Evolutionary conservation across 1,140 invertebrate species (phyloP), one percentile per base, ranked within the genome.

Genomic region (Zaprionus ghesquierei): DNA sequence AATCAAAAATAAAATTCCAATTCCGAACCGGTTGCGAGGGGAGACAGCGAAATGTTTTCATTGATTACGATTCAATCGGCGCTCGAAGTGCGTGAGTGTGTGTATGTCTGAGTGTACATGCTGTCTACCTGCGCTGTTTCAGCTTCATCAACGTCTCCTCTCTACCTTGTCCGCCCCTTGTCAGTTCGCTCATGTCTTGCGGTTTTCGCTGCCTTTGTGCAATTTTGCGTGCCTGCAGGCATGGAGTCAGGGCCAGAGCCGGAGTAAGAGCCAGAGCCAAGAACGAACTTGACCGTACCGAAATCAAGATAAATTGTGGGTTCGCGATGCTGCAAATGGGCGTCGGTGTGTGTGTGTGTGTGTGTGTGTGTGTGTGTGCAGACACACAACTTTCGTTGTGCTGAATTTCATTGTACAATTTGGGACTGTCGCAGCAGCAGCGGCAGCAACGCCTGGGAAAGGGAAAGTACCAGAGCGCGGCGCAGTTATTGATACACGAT

Each of bases 351-450:
- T 8, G 13, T 72, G 62, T 58, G 50, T 50, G 18, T 51, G 44
- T 56, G 60, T 20, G 35, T 51, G 62, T 75, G 35, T 69, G 65
- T 69, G 58, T 60, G 22, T 71, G 60, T 66, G 61, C 46, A 66
- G 63, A 55, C 64, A 13, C 33, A 46, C 82, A 87, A 87, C 82
- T 87, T 87, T 87, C 82, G 82, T 87, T 87, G 82, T 87, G 82
- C 82, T 66, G 82, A 82, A 87, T 87, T 87, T 86, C 71, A 87
- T 87, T 81, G 81, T 85, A 85, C 61, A 80, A 77, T 85, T 86
- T 86, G 62, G 56, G 38, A 44, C 33, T 44, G 62, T 63, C 66
- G 27, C 27, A 29, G 27, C 27, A 29, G 25, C 25, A 27, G 27
- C 27, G 9, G 25, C 25, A 27, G 27, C 27, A 29, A 9, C 27